phyloP scores from a whole-genome alignment of 1,140 invertebrate species.

The Pygmarrhopalites habei region DNA sequence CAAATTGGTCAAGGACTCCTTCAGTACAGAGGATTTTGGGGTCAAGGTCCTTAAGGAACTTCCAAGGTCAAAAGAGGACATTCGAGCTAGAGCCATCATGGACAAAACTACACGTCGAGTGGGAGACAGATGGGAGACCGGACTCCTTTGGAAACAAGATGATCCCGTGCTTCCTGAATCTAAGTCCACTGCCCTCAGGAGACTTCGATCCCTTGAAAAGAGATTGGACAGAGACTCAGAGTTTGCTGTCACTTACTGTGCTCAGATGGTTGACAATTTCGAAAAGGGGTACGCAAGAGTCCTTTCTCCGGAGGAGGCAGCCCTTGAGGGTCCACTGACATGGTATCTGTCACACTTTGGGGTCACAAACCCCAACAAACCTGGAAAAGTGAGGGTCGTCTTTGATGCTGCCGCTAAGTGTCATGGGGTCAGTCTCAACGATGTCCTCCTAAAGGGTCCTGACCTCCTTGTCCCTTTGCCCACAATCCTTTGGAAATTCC shows the following conservation, averaged over 20 bases:
- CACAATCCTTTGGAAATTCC: neutral
- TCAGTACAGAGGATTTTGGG: constrained; percentile 9
- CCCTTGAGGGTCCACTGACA: neutral
- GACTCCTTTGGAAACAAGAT: constrained; percentile 19
- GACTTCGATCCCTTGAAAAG: constrained; percentile 9
- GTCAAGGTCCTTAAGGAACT: neutral
- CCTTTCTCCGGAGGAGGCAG: neutral
- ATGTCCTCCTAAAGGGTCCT: constrained; percentile 6
- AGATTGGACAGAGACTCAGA: constrained; percentile 17
- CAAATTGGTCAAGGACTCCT: constrained; percentile 18
- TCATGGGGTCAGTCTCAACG: constrained; percentile 14
- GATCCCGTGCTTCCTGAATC: constrained; percentile 5
- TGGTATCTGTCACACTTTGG: constrained; percentile 13
- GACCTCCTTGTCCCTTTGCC: constrained; percentile 13
- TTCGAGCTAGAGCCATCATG: neutral
- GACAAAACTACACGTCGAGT: constrained; percentile 4
- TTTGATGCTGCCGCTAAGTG: constrained; percentile 8
- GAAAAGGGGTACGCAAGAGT: constrained; percentile 14
- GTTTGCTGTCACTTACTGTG: constrained; percentile 4
- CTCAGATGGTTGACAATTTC: constrained; percentile 7
- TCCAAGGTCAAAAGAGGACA: constrained; percentile 18
- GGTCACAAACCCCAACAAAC: constrained; percentile 20
- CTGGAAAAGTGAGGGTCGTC: constrained; percentile 10
- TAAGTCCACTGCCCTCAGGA: neutral
- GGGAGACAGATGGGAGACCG: constrained; percentile 19